Percentiles rank a stretch among this genome's conserved stretches.
Conservation (phyloP, 2,113 vertebrate genomes). For the Rhinopomastus cyanomelas region DNA sequence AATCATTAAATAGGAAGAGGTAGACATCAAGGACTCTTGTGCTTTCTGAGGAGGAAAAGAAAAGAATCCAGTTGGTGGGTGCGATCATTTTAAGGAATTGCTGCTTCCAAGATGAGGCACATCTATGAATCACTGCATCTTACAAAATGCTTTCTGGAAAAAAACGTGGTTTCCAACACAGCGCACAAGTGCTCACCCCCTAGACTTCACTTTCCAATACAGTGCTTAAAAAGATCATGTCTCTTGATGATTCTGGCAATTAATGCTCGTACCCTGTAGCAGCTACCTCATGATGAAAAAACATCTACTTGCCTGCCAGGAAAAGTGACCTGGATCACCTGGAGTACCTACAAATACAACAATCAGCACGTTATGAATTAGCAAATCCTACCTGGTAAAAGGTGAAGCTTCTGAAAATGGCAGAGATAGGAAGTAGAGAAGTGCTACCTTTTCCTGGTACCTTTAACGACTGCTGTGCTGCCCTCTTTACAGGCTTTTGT, state of each 20-base stretch:
- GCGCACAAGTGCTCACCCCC: background rate
- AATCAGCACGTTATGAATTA: background rate
- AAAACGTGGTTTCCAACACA: background rate
- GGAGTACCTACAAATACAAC: background rate
- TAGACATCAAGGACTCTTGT: slow-evolving; percentile 84
- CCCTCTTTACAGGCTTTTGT: background rate
- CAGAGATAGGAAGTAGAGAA: background rate
- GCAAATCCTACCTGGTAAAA: background rate
- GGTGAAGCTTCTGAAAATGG: background rate
- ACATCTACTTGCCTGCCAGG: background rate
- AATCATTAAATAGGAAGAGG: slow-evolving; percentile 90
- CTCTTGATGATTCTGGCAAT: background rate
- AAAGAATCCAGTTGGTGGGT: background rate
- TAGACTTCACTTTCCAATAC: background rate
- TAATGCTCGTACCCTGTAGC: background rate
- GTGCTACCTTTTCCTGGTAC: background rate
- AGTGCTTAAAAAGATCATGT: background rate
- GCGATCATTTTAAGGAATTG: background rate
- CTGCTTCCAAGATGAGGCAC: background rate
- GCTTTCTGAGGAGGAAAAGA: slow-evolving; percentile 76
- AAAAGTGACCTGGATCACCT: background rate
- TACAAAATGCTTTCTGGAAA: background rate
- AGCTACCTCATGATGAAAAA: background rate
- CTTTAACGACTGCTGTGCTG: background rate
- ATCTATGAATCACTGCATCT: background rate